These are phyloP conservation scores for Colinus virginianus DNA, from an alignment of 2,113 vertebrate species.

Conservation along the genomic window DNA sequence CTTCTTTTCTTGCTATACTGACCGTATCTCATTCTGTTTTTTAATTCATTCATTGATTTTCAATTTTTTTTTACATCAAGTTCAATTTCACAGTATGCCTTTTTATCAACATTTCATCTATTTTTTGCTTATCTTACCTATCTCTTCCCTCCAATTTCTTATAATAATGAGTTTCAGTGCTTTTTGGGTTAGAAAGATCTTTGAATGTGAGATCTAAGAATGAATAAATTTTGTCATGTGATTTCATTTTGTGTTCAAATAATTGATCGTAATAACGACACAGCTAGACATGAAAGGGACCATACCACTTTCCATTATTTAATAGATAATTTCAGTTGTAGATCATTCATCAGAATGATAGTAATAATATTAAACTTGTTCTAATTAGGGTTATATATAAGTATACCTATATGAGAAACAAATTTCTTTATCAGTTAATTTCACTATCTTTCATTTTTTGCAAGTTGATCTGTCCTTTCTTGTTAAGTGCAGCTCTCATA, in stretches of 20 bases:
- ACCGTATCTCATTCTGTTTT: not conserved
- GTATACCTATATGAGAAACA: not conserved
- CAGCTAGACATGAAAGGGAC: not conserved
- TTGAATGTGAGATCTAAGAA: not conserved
- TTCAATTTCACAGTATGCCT: not conserved
- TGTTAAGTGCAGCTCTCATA: not conserved
- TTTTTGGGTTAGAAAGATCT: not conserved
- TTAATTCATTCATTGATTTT: not conserved
- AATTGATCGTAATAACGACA: not conserved
- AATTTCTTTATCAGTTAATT: not conserved
- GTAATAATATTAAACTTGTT: not conserved
- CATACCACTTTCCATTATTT: not conserved
- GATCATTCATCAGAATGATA: not conserved
- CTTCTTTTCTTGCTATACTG: not conserved
- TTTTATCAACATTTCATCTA: not conserved
- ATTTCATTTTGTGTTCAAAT: not conserved
- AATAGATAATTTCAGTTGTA: not conserved
- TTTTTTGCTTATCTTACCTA: not conserved
- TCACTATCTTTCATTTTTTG: not conserved
- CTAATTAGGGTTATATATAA: not conserved
- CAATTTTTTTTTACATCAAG: conserved; percentile 3
- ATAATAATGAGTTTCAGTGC: not conserved
- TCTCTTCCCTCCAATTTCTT: not conserved
- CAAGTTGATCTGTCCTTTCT: not conserved
- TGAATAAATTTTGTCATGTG: not conserved